phyloP scores from a whole-genome alignment of 2,797 vertebrate species.

The Mallotus villosus region DNA sequence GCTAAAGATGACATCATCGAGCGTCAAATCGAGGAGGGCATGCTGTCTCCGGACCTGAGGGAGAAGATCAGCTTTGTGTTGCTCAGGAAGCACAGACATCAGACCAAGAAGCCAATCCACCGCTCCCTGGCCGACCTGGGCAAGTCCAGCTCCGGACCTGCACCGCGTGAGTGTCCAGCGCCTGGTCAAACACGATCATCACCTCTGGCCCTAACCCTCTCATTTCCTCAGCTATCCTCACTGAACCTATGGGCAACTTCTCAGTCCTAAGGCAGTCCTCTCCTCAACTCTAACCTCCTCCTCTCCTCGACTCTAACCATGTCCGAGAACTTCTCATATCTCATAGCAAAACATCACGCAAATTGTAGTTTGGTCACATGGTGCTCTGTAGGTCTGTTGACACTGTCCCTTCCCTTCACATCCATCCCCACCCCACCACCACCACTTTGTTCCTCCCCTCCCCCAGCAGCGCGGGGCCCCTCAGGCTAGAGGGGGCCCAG shows the following conservation, averaged over 20 bases:
- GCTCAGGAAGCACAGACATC: conserved; percentile 92
- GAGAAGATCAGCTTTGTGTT: conserved; percentile 92
- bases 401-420: too few relatives aligned
- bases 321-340: background rate
- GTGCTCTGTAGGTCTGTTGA: too few relatives aligned
- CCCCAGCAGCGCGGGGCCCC: conserved; percentile 58
- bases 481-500: conserved; percentile 68
- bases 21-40: conserved; percentile 87
- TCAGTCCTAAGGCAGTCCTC: background rate
- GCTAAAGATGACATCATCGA: conserved; percentile 88
- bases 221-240: background rate
- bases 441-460: background rate
- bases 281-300: background rate
- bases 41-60: conserved; percentile 84
- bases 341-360: background rate
- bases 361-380: too few relatives aligned
- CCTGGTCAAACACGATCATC: background rate
- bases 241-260: background rate
- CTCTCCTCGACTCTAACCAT: too few relatives aligned
- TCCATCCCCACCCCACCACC: background rate
- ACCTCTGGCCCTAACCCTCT: background rate
- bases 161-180: conserved; percentile 42
- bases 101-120: conserved; percentile 97
- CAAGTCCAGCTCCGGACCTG: conserved; percentile 81
- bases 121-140: conserved; percentile 91